A percentile compares a stretch with the other conserved stretches of the same genome.
phyloP scores from a whole-genome alignment of 2,888 invertebrate genomes.

The Amphiduros pacificus region DNA sequence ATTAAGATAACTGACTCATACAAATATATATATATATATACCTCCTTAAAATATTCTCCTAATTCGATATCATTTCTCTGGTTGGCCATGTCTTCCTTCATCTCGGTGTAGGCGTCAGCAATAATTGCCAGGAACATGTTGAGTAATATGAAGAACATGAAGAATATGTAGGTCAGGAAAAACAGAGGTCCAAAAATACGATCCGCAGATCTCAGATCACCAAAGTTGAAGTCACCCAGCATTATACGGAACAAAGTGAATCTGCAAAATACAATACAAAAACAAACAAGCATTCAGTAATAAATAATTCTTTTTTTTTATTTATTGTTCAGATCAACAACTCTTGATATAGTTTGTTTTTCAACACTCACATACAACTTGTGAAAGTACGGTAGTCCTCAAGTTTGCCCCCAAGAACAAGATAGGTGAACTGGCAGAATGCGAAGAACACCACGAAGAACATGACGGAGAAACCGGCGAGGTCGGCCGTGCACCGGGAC shows the following conservation, averaged over 20 bases:
- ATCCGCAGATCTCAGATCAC: slow-evolving; percentile 70
- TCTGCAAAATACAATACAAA: too few relatives aligned
- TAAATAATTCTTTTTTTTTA: too few relatives aligned
- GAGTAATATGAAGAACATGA: slow-evolving; percentile 77
- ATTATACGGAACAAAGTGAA: slow-evolving; percentile 75
- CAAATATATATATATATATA: too few relatives aligned
- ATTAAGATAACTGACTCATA: too few relatives aligned
- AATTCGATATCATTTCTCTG: slow-evolving; percentile 66
- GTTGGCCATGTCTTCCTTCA: slow-evolving; percentile 70
- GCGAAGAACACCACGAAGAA: slow-evolving; percentile 77
- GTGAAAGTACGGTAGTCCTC: slow-evolving; percentile 66
- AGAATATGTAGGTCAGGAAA: slow-evolving; percentile 75
- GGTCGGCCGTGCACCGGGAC: slow-evolving; percentile 70
- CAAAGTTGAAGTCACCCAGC: slow-evolving; percentile 76
- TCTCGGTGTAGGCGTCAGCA: slow-evolving; percentile 75
- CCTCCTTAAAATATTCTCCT: slow-evolving; percentile 66
- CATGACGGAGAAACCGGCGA: slow-evolving; percentile 75
- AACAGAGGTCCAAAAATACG: slow-evolving; percentile 73
- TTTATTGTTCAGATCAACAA: too few relatives aligned
- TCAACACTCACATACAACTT: too few relatives aligned
- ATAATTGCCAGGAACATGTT: slow-evolving; percentile 84
- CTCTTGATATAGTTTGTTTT: too few relatives aligned
- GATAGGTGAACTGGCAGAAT: slow-evolving; percentile 74
- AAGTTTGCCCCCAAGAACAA: slow-evolving; percentile 74
- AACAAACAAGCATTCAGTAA: too few relatives aligned